Base-by-base conservation (phyloP, 2,113 vertebrate species). In the Calidris pugnax region DNA sequence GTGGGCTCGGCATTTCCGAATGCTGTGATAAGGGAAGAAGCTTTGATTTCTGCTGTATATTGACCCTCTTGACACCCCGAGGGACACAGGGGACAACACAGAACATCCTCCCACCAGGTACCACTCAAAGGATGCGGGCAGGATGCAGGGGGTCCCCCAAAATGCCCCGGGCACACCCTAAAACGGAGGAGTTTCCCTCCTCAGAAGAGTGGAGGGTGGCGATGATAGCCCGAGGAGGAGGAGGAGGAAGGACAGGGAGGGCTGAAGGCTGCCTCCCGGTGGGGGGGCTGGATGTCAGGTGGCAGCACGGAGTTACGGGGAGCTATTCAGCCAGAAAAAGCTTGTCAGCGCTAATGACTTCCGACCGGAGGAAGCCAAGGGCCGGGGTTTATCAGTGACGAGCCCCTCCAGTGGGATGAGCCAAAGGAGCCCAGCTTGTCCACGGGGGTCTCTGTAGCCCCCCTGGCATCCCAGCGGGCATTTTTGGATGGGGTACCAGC, bases 341-440 rank as follows among this genome's bases (percentile, higher is more conserved):
- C 87, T 96, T 51, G 20, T 91, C 26, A 9, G 87, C 43, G 24
- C 93, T 89, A 96, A 97, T 89, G 89, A 97, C 96, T 98, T 98
- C 98, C 93, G 94, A 95, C 11, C 9, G 63, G 85, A 82, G 84
- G 95, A 97, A 96, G 91, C 10, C 0, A 94, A 94, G 67, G 94
- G 90, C 84, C 0, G 18, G 85, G 73, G 84, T 96, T 97, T 97
- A 97, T 96, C 63, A 3, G 77, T 1, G 1, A 45, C 16, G 0
- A 82, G 66, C 50, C 82, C 89, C 85, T 72, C 78, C 41, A 12
- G 0, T 1, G 51, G 41, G 47, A 90, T 13, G 43, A 57, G 66
- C 55, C 2, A 2, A 28, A 93, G 85, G 41, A 87, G 69, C 55
- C 18, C 0, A 0, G 50, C 66, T 53, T 14, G 1, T 12, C 45